Conservation (phyloP, 2,113 vertebrate species). For the Erythrolamprus reginae region DNA sequence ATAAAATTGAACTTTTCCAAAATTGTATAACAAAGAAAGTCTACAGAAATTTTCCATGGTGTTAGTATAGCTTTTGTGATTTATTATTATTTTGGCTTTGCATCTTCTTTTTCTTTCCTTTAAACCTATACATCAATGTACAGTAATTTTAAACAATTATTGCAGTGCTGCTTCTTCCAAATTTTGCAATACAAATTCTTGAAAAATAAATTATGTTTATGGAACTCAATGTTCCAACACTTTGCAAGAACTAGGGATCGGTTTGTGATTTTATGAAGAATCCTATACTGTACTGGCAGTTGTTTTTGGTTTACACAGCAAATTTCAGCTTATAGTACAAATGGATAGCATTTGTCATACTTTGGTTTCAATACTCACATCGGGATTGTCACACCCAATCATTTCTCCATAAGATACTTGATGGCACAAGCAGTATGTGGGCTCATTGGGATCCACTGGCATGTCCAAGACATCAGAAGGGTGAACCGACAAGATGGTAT, state of each 20-base stretch:
- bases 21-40: background rate
- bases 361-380: constrained; percentile 70
- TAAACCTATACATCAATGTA: background rate
- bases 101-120: background rate
- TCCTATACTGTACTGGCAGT: background rate
- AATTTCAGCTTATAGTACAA: background rate
- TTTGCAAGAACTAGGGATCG: background rate
- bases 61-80: background rate
- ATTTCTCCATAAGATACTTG: constrained; percentile 98
- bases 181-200: background rate
- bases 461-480: constrained; percentile 97
- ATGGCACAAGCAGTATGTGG: constrained; percentile 95
- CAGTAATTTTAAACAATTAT: background rate
- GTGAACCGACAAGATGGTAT: constrained; percentile 86
- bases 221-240: background rate
- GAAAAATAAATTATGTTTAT: background rate
- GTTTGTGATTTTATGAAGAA: background rate
- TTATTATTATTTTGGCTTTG: background rate
- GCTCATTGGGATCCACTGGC: constrained; percentile 97
- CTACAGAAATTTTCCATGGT: background rate
- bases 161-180: background rate
- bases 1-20: background rate
- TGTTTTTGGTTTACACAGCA: background rate
- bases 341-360: background rate
- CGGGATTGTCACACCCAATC: constrained; percentile 97